These are phyloP conservation scores for Macropus fuliginosus DNA, from an alignment of 2,797 vertebrate genomes.

Conservation along the genomic window DNA sequence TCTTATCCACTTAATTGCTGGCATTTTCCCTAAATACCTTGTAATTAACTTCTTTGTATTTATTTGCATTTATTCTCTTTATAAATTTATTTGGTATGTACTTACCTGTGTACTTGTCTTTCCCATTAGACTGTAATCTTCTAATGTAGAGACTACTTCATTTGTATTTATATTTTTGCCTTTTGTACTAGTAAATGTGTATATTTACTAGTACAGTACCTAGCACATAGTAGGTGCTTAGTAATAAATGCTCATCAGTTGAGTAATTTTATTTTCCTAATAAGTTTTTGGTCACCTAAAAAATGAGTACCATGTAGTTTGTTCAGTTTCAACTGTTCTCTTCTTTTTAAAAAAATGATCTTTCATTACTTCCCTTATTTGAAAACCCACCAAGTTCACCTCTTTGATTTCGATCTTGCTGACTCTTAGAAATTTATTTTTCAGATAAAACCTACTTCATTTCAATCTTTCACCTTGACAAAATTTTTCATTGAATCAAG, in stretches of 20 bases:
- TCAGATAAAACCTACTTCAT: neutral
- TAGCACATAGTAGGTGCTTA: neutral
- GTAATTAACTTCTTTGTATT: neutral
- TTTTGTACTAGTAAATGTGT: too few relatives aligned
- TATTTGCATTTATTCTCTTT: neutral
- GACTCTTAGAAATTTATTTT: neutral
- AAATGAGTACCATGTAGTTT: neutral
- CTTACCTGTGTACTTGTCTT: neutral
- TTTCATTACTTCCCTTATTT: neutral
- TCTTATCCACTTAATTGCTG: neutral
- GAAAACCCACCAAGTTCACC: neutral
- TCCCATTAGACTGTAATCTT: neutral
- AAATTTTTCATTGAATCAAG: neutral
- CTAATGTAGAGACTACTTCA: neutral
- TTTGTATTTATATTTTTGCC: neutral
- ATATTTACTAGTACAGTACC: neutral
- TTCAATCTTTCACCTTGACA: neutral
- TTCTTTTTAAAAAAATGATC: neutral
- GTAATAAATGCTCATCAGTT: neutral
- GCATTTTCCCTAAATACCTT: neutral
- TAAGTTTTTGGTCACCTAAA: neutral
- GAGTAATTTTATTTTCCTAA: neutral
- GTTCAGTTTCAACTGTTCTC: neutral
- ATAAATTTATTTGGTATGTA: neutral
- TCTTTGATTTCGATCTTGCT: neutral